Base-by-base conservation (phyloP, 2,113 vertebrate species). In the Procavia capensis region DNA sequence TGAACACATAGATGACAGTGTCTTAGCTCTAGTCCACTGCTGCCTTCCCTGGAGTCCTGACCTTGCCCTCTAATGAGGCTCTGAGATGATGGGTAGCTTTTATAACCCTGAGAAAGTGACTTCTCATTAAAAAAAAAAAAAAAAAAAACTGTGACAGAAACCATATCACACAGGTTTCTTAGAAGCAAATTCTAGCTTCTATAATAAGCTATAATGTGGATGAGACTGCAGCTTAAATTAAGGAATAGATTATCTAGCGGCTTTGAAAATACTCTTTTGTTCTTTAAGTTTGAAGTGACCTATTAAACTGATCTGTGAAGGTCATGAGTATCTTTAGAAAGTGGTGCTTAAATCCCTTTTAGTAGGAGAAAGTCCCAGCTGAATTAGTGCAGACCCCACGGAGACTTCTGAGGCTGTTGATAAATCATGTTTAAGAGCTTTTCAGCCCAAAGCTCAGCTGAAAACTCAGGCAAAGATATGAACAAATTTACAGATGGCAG, bases 391-490 rank as follows among this genome's bases (percentile, higher is more conserved):
- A 89, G 39, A 95, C 39, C 61, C 94, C 92, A 95, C 50, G 75
- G 96, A 94, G 95, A 90, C 72, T 87, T 91, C 84, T 68, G 87
- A 94, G 43, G 36, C 86, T 95, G 72, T 41, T 93, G 68, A 90
- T 79, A 97, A 98, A 98, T 96, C 84, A 92, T 41, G 76, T 97
- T 98, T 97, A 95, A 78, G 96, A 98, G 70, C 14, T 93, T 97
- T 88, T 94, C 41, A 19, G 82, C 43, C 74, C 93, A 90, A 70
- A 89, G 75, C 64, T 96, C 94, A 81, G 31, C 95, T 96, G 93
- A 90, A 97, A 98, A 97, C 97, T 93, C 64, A 91, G 45, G 31
- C 81, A 94, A 94, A 98, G 93, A 6, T 85, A 95, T 47, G 83
- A 97, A 96, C 83, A 97, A 93, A 72, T 96, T 92, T 70, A 6